Base-by-base conservation (phyloP, 2,113 vertebrate species). In the Petrocephalus microphthalmus region DNA sequence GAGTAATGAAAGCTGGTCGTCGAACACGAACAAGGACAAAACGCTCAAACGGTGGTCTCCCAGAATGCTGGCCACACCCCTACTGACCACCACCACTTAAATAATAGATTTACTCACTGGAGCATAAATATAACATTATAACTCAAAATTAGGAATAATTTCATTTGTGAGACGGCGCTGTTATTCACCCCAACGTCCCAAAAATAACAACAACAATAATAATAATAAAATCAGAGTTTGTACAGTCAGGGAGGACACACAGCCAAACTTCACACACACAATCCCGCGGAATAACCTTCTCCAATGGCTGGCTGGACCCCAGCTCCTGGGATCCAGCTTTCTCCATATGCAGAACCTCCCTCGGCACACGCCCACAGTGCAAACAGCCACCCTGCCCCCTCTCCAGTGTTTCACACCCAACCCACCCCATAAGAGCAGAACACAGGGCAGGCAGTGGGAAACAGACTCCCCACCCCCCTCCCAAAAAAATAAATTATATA, bases 321-420 rank as follows among this genome's bases (percentile, higher is more conserved):
- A 53, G 47, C 45, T 22, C 81, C 1, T 13, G 22, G 51, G 84
- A 29, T 25, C 37, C 13, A 11, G 22, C 37, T 52, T 54, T 52
- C 74, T 25, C 64, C 60, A 29, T 53, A 8, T 37, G 33, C 52
- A 82, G 33, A 15, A 42, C 56, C 85, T 67, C 29, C 53, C 42
- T 67, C 5, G 42, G 17, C 45, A 87, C 20, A 15, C 86, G 3
- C 37, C 49, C 67, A 60, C 78, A 57, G 51, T 56, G 90, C 87
- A 88, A 91, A 88, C 89, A 92, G 91, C 49, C 45, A 90, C 85
- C 89, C 5, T 45, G 90, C 91, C 90, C 89, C 89, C 91, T 91
- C 91, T 93, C 94, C 93, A 94, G 94, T 93, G 94, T 94, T 93
- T 87, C 89, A 93, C 94, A 91, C 92, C 91, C 91, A 91, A 89